Evolutionary conservation across 2,797 vertebrate species (phyloP).

Genomic region (Peromyscus nudipes): DNA sequence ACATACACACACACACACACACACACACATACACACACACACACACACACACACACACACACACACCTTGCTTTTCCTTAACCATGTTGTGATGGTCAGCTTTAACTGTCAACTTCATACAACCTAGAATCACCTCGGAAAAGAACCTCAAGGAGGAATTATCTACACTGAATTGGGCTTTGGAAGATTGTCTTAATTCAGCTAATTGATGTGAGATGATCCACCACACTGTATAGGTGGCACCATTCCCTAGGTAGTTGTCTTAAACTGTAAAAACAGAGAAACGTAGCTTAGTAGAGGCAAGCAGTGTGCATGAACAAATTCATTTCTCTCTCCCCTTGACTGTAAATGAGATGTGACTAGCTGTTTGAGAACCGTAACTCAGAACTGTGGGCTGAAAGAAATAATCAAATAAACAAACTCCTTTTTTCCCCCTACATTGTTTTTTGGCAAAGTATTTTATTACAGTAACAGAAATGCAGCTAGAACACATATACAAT

Average conservation of each 20-base stretch:
- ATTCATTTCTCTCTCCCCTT: background rate
- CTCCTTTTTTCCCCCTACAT: too few relatives aligned
- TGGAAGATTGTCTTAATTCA: background rate
- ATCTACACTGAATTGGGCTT: background rate
- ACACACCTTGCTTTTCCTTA: background rate
- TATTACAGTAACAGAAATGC: too few relatives aligned
- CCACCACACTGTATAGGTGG: background rate
- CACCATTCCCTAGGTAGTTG: too few relatives aligned
- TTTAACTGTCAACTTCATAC: background rate
- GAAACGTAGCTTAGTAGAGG: background rate
- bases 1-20: background rate
- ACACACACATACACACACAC: background rate
- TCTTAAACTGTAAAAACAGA: background rate
- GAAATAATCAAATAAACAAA: background rate
- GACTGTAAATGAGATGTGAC: too few relatives aligned
- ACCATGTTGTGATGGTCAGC: background rate
- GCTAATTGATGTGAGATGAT: too few relatives aligned
- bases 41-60: background rate
- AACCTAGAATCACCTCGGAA: background rate
- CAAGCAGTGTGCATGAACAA: background rate
- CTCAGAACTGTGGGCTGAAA: background rate
- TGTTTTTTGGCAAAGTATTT: background rate
- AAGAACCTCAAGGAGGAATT: background rate
- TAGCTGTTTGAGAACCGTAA: background rate
- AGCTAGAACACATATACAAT: background rate